Evolutionary conservation across 2,888 invertebrate genomes (phyloP).

Genomic region (Nomada flava): DNA sequence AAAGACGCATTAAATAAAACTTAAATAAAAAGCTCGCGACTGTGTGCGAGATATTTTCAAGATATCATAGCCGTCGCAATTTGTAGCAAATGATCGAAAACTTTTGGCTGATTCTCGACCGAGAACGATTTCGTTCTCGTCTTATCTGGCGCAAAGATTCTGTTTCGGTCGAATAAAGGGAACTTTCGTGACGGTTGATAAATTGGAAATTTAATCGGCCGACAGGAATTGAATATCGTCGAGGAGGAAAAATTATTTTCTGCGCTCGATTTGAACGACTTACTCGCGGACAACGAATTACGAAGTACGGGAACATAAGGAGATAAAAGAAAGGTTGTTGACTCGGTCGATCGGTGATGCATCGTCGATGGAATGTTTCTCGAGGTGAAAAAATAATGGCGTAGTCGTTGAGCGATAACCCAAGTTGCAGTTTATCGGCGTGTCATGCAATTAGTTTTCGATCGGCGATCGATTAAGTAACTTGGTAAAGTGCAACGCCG

Average conservation of each 20-base stretch:
- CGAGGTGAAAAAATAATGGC: slow-evolving; percentile 36
- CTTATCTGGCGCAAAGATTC: no score
- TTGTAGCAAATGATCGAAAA: no score
- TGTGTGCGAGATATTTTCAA: no score
- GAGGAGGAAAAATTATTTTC: background rate
- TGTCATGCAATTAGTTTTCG: slow-evolving; percentile 42
- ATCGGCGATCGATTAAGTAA: slow-evolving; percentile 40
- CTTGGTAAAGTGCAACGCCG: background rate
- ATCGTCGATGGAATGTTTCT: slow-evolving; percentile 33
- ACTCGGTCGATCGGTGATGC: slow-evolving; percentile 27
- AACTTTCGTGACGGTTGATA: no score
- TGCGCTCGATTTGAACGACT: background rate
- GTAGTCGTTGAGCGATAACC: slow-evolving; percentile 34
- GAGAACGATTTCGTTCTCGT: no score
- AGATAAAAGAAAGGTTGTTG: slow-evolving; percentile 45
- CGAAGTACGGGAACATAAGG: slow-evolving; percentile 12
- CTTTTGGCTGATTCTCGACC: no score
- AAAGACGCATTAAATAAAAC: no score
- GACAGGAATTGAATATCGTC: no score
- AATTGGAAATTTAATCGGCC: no score
- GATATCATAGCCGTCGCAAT: no score
- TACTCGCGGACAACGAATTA: slow-evolving; percentile 4
- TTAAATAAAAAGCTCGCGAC: no score
- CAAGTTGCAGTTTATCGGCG: slow-evolving; percentile 36
- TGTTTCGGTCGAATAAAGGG: no score